Base-by-base conservation (phyloP, 2,888 invertebrate species). In the Parelbella ahira region DNA sequence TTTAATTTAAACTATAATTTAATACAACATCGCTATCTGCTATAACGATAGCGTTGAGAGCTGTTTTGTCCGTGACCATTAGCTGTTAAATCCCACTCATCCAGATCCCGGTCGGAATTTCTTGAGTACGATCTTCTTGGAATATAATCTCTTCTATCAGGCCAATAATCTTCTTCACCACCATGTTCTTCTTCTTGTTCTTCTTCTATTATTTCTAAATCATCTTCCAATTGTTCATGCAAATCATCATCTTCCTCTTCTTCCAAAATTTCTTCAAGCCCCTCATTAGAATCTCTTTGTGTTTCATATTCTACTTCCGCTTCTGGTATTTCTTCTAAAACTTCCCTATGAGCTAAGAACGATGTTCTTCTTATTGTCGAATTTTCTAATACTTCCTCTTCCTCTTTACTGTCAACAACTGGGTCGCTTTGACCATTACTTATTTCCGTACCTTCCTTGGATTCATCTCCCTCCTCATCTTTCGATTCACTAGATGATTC, bases 41-140 rank as follows among this genome's bases (percentile, higher is more conserved):
- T 61, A 54, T 79, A 79, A 50, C 78, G 74, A 58, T 68, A 76
- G 56, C 72, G 61, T 71, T 83, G 82, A 76, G 78, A 74, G 50
- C 81, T 84, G 44, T 60, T 68, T 43, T 55, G 56, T 18, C 53
- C 60, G 11, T 54, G 60, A n/a, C 57, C 63, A 19, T 60, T 64
- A 1, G 58, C 56, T 1, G 73, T 86, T 76, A 77, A 79, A 49
- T 88, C 86, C 90, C 90, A 90, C 54, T 88, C 86, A 19, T 88
- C 84, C 4, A 83, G 60, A 37, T 84, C 80, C 6, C 65, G 69
- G 18, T 87, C 79, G 13, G 71, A 68, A 11, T 64, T 57, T 34
- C 70, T 62, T 1, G 68, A 62, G 30, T 61, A 54, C 1, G 68
- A 51, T 50, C 76, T 63, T 39, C 60, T 58, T 3, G 56, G 52